phyloP scores from a whole-genome alignment of 1,140 invertebrate genomes.

The Adelges cooleyi region DNA sequence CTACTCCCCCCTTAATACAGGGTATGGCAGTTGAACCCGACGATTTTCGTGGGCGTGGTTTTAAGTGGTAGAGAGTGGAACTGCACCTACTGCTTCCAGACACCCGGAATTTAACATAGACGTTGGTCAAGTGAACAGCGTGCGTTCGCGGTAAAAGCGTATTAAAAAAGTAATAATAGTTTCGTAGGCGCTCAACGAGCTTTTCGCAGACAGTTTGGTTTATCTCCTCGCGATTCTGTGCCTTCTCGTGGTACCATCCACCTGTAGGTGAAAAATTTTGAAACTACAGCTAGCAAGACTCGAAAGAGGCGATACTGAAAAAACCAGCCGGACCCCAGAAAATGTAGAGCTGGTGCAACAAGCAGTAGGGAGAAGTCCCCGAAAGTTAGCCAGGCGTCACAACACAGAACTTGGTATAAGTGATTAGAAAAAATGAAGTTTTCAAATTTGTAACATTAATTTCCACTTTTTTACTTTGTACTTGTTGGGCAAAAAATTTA shows the following conservation, averaged over 20 bases:
- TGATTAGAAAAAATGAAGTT: too few relatives aligned
- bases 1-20: too few relatives aligned
- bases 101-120: too few relatives aligned
- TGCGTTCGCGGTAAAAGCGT: too few relatives aligned
- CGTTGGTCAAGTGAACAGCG: too few relatives aligned
- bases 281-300: background rate
- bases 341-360: background rate
- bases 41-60: too few relatives aligned
- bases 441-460: background rate
- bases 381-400: background rate
- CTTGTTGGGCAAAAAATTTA: background rate
- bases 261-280: background rate
- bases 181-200: too few relatives aligned
- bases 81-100: too few relatives aligned
- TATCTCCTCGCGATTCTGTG: background rate
- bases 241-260: background rate
- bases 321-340: background rate
- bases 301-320: background rate
- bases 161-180: too few relatives aligned
- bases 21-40: too few relatives aligned
- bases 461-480: background rate
- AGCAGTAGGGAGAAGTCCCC: background rate
- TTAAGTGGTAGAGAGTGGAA: too few relatives aligned
- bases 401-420: background rate
- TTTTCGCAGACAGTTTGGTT: too few relatives aligned